phyloP scores from a whole-genome alignment of 2,888 invertebrate species.

The Dyspetes luteomarginatus region DNA sequence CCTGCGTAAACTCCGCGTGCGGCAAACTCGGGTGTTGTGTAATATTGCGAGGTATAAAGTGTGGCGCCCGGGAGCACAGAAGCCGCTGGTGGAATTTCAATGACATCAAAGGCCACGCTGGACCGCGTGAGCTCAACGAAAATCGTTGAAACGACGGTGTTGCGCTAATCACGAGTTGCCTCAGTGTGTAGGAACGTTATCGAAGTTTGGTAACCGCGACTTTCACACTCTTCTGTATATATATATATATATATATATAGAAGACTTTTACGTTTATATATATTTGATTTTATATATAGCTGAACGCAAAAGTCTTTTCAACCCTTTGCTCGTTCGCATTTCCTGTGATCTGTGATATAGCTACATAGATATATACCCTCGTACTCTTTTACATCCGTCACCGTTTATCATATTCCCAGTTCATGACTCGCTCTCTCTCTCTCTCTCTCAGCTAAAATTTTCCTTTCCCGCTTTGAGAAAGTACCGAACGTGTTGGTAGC shows the following conservation, averaged over 20 bases:
- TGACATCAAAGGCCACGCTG: constrained; percentile 35
- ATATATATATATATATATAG: background rate
- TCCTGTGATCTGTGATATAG: constrained; percentile 32
- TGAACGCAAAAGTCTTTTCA: constrained; percentile 29
- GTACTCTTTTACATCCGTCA: constrained; percentile 22
- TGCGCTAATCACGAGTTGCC: constrained; percentile 48
- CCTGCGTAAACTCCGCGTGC: constrained; percentile 17
- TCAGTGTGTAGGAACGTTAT: constrained; percentile 26
- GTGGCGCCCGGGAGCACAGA: no score
- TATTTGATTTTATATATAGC: background rate
- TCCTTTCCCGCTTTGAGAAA: constrained; percentile 20
- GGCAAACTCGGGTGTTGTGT: no score
- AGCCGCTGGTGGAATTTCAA: no score
- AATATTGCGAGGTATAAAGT: constrained; percentile 49
- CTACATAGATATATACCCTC: background rate
- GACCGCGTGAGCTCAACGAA: constrained; percentile 19
- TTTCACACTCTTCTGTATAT: constrained; percentile 46
- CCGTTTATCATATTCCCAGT: constrained; percentile 8
- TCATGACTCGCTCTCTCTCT: background rate
- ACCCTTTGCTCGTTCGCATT: constrained; percentile 48
- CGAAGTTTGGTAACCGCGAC: constrained; percentile 53
- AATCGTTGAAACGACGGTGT: constrained; percentile 34
- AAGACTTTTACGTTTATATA: no score
- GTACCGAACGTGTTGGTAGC: constrained; percentile 8
- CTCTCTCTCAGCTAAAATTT: constrained; percentile 20